Conservation (phyloP, 2,797 vertebrate genomes). For the Muraenolepis orangiensis region DNA sequence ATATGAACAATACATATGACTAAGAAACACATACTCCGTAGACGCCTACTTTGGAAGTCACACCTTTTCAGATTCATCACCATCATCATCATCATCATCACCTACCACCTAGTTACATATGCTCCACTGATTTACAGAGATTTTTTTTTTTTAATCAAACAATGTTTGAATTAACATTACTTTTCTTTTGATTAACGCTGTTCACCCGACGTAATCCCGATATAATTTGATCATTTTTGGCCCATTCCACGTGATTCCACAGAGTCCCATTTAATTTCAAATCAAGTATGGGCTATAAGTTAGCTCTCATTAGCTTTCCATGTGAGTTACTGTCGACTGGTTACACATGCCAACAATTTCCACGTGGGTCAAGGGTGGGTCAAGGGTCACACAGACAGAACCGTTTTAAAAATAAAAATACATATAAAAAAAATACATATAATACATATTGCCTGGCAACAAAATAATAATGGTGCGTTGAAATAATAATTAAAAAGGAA, state of each 20-base stretch:
- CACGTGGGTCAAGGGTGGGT: neutral
- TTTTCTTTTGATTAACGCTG: neutral
- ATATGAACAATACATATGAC: neutral
- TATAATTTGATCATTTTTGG: neutral
- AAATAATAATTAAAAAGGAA: too few relatives aligned
- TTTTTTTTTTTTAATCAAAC: neutral
- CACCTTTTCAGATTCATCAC: neutral
- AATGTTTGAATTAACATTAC: neutral
- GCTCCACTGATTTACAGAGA: neutral
- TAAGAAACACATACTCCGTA: neutral
- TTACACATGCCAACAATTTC: neutral
- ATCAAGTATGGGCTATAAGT: neutral
- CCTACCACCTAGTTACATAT: neutral
- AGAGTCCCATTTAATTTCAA: neutral
- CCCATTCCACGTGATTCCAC: neutral
- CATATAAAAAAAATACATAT: neutral
- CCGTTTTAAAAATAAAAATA: neutral
- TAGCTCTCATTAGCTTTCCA: neutral
- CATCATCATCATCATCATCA: neutral
- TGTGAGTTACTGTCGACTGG: neutral
- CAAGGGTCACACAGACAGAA: constrained; percentile 6
- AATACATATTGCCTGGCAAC: constrained; percentile 51
- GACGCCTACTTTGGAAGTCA: neutral
- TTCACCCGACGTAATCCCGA: neutral
- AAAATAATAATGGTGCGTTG: constrained; percentile 24